Evolutionary conservation across 2,888 invertebrate genomes (phyloP).

Genomic region (Ennomos quercinarius): DNA sequence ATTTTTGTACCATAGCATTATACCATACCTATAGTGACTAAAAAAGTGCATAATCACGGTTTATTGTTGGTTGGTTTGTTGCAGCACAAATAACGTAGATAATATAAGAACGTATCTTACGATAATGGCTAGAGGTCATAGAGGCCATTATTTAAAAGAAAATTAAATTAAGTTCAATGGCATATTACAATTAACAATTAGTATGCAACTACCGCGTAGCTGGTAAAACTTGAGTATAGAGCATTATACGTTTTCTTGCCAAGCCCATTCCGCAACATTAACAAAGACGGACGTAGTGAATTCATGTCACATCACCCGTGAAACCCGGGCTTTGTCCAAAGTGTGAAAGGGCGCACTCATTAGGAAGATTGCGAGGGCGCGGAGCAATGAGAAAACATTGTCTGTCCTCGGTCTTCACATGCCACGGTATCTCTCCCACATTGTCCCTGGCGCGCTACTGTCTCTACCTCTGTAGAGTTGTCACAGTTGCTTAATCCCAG

Average conservation of each 20-base stretch:
- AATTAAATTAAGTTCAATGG: too few relatives aligned
- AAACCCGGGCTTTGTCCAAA: conserved; percentile 79
- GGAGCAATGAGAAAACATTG: conserved; percentile 68
- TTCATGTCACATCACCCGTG: conserved; percentile 79
- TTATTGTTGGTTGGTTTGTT: too few relatives aligned
- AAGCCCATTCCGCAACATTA: conserved; percentile 61
- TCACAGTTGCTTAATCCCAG: conserved; percentile 60
- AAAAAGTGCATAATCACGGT: too few relatives aligned
- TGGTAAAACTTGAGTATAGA: conserved; percentile 32
- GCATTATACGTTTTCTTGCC: conserved; percentile 34
- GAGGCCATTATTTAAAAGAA: too few relatives aligned
- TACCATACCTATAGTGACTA: too few relatives aligned
- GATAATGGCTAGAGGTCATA: too few relatives aligned
- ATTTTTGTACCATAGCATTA: too few relatives aligned
- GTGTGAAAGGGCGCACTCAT: conserved; percentile 85
- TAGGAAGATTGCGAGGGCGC: conserved; percentile 85
- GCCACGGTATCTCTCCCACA: conserved; percentile 58
- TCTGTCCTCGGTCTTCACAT: conserved; percentile 55
- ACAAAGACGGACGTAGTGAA: conserved; percentile 73
- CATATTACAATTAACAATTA: too few relatives aligned
- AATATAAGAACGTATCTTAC: too few relatives aligned
- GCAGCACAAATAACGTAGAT: too few relatives aligned
- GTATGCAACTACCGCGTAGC: too few relatives aligned
- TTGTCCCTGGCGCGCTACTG: conserved; percentile 70
- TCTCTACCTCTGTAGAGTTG: conserved; percentile 55